Evolutionary conservation across 2,888 invertebrate species (phyloP).

Genomic region (Sicus ferrugineus): DNA sequence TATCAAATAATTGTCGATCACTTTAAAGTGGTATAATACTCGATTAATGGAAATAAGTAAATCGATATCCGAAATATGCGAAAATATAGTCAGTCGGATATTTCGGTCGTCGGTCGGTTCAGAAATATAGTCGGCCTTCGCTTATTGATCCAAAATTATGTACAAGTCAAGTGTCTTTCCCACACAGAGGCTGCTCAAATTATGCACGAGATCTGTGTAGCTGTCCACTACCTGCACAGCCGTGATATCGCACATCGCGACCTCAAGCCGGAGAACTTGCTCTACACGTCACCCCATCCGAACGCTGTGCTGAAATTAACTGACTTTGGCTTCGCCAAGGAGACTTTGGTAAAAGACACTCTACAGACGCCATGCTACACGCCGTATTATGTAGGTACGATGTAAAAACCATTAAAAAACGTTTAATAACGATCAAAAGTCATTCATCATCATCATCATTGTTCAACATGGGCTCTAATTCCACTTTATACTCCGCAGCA

Average conservation of each 20-base stretch:
- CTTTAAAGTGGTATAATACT: too few relatives aligned
- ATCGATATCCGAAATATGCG: too few relatives aligned
- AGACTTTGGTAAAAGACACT: conserved; percentile 83
- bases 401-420: background rate
- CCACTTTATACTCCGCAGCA: conserved; percentile 47
- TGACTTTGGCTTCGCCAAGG: conserved; percentile 99
- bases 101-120: too few relatives aligned
- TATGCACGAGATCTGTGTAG: conserved; percentile 95
- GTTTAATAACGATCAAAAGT: background rate
- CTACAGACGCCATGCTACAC: conserved; percentile 98
- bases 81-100: too few relatives aligned
- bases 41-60: too few relatives aligned
- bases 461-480: too few relatives aligned
- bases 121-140: too few relatives aligned
- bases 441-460: too few relatives aligned
- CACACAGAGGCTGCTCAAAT: conserved; percentile 86
- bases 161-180: conserved; percentile 4
- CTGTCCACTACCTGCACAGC: conserved; percentile 92
- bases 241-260: conserved; percentile 96
- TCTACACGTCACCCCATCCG: conserved; percentile 81
- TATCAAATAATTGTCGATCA: too few relatives aligned
- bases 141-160: background rate
- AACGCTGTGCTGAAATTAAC: conserved; percentile 92
- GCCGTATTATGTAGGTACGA: conserved; percentile 94
- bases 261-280: conserved; percentile 95